Evolutionary conservation across 2,888 invertebrate species (phyloP), one percentile per base, ranked within the genome.

Genomic region (Nemapogon koenigi): DNA sequence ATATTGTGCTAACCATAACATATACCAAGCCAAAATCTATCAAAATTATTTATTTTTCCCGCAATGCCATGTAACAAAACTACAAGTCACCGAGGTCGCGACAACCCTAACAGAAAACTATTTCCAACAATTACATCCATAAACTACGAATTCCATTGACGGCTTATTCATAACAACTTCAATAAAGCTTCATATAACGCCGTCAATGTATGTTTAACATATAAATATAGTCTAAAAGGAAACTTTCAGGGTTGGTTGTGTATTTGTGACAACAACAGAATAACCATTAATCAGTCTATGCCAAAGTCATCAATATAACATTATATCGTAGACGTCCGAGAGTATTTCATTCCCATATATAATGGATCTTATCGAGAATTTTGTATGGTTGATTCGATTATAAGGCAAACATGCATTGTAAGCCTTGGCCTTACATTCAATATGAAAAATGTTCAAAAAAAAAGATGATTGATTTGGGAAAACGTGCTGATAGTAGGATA

Each of bases 221-320:
- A 36, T 46, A 41, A 32, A 16, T 43, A 52, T 51, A 53, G 54
- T 57, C 55, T 49, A 49, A 57, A 59, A 54, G 47, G 49, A n/a
- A n/a, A n/a, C n/a, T n/a, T n/a, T 4, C 17, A 22, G 14, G 18
- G 18, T 33, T 33, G 17, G 33, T 33, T 13, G 19, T 33, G 14
- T 19, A 57, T 71, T 75, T 76, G 76, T 76, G 62, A 61, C 59
- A 60, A 61, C 55, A 63, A 60, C 59, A 62, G 52, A 53, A 55
- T 10, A 52, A 66, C 64, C 76, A 78, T 78, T 78, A 76, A 78
- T 78, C 76, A 76, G 78, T 75, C 76, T 76, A 65, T 63, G 59
- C 67, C 52, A 56, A 17, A 36, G 29, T 25, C 38, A 41, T 41
- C 38, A 38, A 76, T 78, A 76, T 69, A 75, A 56, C 67, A 73